phyloP scores from a whole-genome alignment of 2,888 invertebrate genomes.

The Lepidocyrtinus sp. region DNA sequence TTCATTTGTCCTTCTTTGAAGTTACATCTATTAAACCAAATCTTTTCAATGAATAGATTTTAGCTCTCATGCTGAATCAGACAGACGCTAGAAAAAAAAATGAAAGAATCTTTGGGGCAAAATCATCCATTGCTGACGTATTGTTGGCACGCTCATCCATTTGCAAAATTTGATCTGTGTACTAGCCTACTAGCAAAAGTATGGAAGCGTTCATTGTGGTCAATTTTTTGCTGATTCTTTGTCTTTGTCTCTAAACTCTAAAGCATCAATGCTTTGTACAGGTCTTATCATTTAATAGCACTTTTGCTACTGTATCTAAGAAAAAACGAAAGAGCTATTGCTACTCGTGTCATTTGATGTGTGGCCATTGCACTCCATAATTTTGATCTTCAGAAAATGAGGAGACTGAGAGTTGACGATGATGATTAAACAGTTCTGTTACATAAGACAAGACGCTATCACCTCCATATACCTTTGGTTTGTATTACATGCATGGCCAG shows the following conservation, averaged over 20 bases:
- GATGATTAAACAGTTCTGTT: conserved; percentile 29
- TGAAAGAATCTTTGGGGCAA: no score
- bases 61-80: not conserved
- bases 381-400: conserved; percentile 22
- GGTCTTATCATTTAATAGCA: not conserved
- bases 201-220: conserved; percentile 22
- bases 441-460: conserved; percentile 43
- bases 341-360: not conserved
- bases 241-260: not conserved
- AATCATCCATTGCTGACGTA: conserved; percentile 12
- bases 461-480: conserved; percentile 41
- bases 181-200: not conserved
- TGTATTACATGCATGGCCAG: conserved; percentile 49
- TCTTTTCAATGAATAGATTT: not conserved
- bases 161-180: not conserved
- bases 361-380: conserved; percentile 15
- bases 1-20: not conserved
- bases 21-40: not conserved
- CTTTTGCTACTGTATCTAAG: not conserved
- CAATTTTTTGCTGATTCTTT: conserved; percentile 27
- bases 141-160: conserved; percentile 23
- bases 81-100: no score
- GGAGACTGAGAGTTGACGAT: conserved; percentile 23
- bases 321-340: not conserved
- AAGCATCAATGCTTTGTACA: not conserved